Percentiles rank a stretch among this genome's conserved stretches.
Conservation (phyloP, 2,797 vertebrate species). For the Syngnathus acus region DNA sequence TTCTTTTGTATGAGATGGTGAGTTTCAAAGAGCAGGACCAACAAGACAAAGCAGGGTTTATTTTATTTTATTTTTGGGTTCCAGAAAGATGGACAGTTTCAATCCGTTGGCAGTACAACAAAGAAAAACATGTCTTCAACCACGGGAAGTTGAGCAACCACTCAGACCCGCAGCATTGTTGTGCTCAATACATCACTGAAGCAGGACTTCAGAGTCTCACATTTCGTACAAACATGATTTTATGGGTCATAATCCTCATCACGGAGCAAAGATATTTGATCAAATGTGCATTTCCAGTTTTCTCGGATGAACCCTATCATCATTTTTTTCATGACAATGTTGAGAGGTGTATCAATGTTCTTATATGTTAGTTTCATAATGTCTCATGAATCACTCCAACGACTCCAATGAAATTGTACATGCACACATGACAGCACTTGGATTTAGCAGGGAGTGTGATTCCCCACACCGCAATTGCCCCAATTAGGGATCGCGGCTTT, state of each 20-base stretch:
- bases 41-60: not conserved
- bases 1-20: not conserved
- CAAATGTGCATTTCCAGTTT: not conserved
- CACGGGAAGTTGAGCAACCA: not conserved
- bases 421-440: constrained; percentile 8
- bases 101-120: not conserved
- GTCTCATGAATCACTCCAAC: constrained; percentile 1
- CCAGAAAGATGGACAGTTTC: no score
- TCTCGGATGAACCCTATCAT: not conserved
- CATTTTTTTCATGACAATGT: not conserved
- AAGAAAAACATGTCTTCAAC: not conserved
- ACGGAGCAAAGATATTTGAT: not conserved
- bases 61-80: not conserved
- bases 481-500: constrained; percentile 28
- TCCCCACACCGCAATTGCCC: constrained; percentile 20
- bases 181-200: not conserved
- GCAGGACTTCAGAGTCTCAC: not conserved
- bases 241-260: not conserved
- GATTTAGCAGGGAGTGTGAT: constrained; percentile 12
- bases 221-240: not conserved
- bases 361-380: no score
- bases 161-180: not conserved
- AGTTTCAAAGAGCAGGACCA: not conserved
- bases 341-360: no score
- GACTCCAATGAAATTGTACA: constrained; percentile 10